Percentiles rank a stretch among this genome's conserved stretches.
Conservation (phyloP, 2,888 invertebrate genomes). For the Platycnemis pennipes region DNA sequence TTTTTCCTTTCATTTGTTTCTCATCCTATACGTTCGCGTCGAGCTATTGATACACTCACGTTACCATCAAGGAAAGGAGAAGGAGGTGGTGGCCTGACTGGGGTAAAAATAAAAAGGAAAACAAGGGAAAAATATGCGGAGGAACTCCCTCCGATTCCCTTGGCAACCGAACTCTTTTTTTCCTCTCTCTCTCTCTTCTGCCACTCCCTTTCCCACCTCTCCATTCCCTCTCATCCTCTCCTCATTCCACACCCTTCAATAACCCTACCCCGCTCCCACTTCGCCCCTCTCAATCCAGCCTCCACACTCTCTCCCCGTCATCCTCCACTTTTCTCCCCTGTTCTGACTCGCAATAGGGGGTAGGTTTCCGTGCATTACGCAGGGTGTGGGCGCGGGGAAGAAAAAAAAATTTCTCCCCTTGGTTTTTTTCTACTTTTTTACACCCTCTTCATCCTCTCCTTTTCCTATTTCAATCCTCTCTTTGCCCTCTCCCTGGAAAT, state of each 20-base stretch:
- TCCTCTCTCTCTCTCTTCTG: not conserved
- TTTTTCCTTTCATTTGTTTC: slow-evolving; percentile 26
- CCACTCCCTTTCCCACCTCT: not conserved
- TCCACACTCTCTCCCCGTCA: not conserved
- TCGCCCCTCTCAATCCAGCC: not conserved
- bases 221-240: not conserved
- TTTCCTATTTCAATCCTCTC: not conserved
- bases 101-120: not conserved
- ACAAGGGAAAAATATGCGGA: not conserved
- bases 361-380: not conserved
- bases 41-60: slow-evolving; percentile 41
- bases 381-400: not conserved
- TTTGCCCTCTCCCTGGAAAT: not conserved
- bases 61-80: not conserved
- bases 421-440: not conserved
- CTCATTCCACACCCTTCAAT: not conserved
- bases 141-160: slow-evolving; percentile 52
- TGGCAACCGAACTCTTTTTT: slow-evolving; percentile 45
- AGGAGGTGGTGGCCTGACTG: not conserved
- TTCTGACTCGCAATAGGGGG: not conserved
- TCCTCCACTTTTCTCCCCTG: slow-evolving; percentile 9
- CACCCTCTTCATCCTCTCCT: not conserved
- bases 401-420: not conserved
- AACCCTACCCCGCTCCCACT: not conserved
- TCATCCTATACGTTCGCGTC: not conserved